These are phyloP conservation scores for Clivina fossor DNA, from an alignment of 2,888 invertebrate genomes.

Conservation along the genomic window DNA sequence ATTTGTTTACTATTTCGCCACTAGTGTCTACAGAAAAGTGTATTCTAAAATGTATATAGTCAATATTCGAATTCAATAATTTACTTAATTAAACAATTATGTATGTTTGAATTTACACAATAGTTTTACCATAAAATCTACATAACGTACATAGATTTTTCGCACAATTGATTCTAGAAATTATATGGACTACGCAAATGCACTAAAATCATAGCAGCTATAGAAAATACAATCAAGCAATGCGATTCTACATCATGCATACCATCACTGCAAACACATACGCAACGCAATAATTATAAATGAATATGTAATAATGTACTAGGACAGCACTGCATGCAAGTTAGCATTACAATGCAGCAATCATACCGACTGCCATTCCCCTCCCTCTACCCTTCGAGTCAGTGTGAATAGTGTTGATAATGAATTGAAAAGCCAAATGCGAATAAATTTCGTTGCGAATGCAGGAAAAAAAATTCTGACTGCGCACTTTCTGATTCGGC, in stretches of 20 bases:
- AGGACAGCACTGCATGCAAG: constrained; percentile 13
- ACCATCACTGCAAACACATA: background rate
- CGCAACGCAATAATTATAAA: constrained; percentile 15
- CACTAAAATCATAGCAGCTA: background rate
- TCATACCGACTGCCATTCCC: too few species aligned
- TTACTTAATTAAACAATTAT: constrained; percentile 27
- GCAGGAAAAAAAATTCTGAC: constrained; percentile 14
- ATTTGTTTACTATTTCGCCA: too few species aligned
- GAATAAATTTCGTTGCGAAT: too few species aligned
- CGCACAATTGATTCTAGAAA: constrained; percentile 32
- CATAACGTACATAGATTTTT: too few species aligned
- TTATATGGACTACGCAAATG: constrained; percentile 23
- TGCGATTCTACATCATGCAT: constrained; percentile 15
- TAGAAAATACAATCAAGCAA: background rate
- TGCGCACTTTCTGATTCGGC: too few species aligned
- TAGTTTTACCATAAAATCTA: too few species aligned
- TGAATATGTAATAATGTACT: constrained; percentile 24
- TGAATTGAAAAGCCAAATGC: constrained; percentile 17
- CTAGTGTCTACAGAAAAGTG: too few species aligned
- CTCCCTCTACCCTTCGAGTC: too few species aligned
- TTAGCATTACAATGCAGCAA: constrained; percentile 24
- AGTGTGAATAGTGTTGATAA: constrained; percentile 16
- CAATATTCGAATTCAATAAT: too few species aligned
- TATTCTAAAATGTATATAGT: too few species aligned
- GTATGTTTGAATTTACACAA: constrained; percentile 28